A percentile compares a stretch with the other conserved stretches of the same genome.
These are phyloP conservation scores for Petroica traversi DNA, from an alignment of 2,113 vertebrate genomes.

Conservation along the genomic window DNA sequence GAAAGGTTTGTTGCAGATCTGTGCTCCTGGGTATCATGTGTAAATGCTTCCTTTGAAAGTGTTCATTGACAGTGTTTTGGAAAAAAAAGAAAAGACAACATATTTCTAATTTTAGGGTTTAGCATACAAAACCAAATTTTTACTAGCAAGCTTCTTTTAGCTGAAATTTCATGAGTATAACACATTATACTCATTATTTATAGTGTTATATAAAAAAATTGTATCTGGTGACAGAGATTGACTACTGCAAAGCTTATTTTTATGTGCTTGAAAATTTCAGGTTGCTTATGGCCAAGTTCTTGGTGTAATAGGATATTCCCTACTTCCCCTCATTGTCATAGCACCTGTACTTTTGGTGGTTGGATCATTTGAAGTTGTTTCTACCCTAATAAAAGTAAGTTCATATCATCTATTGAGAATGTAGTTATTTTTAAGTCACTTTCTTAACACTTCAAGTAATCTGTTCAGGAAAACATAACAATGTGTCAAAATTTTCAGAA, in stretches of 20 bases:
- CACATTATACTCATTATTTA: background rate
- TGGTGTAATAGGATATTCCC: slow-evolving; percentile 97
- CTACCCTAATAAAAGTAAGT: slow-evolving; percentile 94
- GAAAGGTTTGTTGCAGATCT: background rate
- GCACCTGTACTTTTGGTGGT: slow-evolving; percentile 91
- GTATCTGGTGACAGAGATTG: background rate
- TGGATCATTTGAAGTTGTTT: slow-evolving; percentile 90
- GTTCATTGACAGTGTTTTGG: background rate
- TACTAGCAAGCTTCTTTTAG: background rate
- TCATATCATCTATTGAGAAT: background rate
- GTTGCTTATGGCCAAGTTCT: slow-evolving; percentile 97
- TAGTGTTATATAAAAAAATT: background rate
- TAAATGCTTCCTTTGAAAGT: background rate
- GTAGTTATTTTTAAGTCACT: background rate
- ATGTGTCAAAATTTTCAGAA: background rate
- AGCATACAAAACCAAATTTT: background rate
- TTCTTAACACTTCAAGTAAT: background rate
- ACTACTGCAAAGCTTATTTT: background rate
- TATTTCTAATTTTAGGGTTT: background rate
- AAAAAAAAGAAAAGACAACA: accelerated
- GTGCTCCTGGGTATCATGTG: background rate
- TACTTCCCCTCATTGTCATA: slow-evolving; percentile 97
- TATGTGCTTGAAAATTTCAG: slow-evolving; percentile 75
- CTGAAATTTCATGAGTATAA: background rate
- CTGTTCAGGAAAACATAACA: background rate